Evolutionary conservation across 2,797 vertebrate genomes (phyloP).

Genomic region (Pipistrellus pipistrellus): DNA sequence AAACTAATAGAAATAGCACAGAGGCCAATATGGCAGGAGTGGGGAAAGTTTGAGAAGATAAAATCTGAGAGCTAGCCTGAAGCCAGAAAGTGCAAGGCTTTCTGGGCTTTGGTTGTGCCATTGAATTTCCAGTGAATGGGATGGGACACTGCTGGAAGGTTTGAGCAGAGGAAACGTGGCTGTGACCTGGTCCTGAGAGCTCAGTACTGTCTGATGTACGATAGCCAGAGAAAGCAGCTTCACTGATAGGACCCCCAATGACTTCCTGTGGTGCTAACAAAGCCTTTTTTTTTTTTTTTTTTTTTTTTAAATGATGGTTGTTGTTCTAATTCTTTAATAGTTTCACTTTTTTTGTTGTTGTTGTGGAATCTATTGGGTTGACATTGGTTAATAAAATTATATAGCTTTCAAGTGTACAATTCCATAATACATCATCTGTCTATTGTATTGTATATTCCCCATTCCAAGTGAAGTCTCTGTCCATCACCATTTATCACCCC

Average conservation of each 20-base stretch:
- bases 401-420: neutral
- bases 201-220: neutral
- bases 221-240: neutral
- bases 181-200: neutral
- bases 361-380: neutral
- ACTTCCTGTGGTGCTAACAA: conserved; percentile 7
- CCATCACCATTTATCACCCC: neutral
- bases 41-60: neutral
- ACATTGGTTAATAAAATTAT: neutral
- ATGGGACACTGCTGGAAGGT: neutral
- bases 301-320: neutral
- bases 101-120: neutral
- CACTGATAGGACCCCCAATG: neutral
- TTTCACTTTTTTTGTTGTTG: neutral
- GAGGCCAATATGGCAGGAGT: neutral
- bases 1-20: neutral
- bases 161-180: neutral
- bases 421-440: neutral
- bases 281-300: neutral
- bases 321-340: neutral
- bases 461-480: neutral
- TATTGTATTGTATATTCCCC: neutral
- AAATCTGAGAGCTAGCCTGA: neutral
- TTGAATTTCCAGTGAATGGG: neutral
- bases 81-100: neutral